These are phyloP conservation scores for Falco columbarius DNA, from an alignment of 2,797 vertebrate species.

Conservation along the genomic window DNA sequence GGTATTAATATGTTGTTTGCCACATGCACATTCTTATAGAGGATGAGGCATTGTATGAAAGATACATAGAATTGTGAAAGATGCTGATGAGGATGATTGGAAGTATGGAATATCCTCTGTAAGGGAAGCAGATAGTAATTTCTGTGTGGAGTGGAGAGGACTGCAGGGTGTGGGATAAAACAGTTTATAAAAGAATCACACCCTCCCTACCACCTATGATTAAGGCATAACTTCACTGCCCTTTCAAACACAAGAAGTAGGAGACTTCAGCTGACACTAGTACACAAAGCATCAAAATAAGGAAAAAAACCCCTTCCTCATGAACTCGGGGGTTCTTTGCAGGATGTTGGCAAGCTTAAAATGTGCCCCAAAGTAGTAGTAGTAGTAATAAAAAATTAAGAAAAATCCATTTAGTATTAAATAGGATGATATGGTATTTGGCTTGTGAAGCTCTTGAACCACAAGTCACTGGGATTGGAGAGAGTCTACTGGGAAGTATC, in stretches of 20 bases:
- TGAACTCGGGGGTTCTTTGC: neutral
- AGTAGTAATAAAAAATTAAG: neutral
- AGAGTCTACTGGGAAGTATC: neutral
- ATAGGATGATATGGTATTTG: neutral
- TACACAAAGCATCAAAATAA: neutral
- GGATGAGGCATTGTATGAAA: neutral
- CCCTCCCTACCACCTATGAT: no score
- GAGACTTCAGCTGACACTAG: neutral
- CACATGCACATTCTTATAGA: neutral
- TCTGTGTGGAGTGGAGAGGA: neutral
- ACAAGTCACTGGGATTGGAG: neutral
- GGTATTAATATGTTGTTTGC: neutral
- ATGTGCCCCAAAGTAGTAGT: neutral
- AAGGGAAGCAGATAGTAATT: neutral
- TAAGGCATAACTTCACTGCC: neutral
- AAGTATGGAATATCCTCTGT: neutral
- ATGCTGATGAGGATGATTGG: neutral
- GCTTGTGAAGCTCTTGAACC: neutral
- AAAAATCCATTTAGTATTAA: neutral
- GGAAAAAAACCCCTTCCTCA: neutral
- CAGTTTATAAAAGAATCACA: neutral
- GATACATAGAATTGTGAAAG: neutral
- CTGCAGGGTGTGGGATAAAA: neutral
- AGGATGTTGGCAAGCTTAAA: neutral
- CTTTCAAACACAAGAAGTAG: neutral